Conservation (phyloP, 2,113 vertebrate genomes). For the Acrocephalus arundinaceus region DNA sequence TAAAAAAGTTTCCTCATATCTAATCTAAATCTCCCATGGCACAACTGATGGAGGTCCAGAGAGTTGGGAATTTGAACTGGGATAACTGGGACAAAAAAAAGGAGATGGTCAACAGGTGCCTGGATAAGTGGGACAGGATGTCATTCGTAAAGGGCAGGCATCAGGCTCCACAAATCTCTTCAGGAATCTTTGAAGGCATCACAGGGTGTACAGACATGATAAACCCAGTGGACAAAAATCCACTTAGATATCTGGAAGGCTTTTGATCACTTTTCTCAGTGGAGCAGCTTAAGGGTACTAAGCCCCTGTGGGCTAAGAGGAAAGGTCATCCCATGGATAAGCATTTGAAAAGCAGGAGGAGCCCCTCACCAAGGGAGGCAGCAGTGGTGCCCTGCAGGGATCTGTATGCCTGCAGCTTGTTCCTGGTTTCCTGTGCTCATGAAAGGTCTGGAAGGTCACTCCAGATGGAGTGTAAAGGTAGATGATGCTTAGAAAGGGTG, state of each 20-base stretch:
- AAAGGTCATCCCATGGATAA: neutral
- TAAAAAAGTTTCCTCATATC: neutral
- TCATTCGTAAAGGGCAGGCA: neutral
- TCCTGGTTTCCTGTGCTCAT: fast-evolving
- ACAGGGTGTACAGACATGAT: neutral
- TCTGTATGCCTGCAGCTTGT: neutral
- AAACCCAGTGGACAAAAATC: slow-evolving; percentile 25
- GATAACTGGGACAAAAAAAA: neutral
- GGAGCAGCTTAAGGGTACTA: neutral
- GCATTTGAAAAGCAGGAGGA: neutral
- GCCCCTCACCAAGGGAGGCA: neutral
- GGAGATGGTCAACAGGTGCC: neutral
- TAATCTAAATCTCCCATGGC: neutral
- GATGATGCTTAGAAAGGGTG: neutral
- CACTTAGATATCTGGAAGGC: neutral
- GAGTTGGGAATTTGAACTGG: neutral
- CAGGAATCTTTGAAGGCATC: neutral
- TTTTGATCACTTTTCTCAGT: neutral
- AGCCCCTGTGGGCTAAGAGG: neutral
- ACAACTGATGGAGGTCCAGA: neutral
- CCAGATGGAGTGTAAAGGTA: neutral
- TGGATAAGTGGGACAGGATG: neutral
- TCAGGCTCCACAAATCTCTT: neutral
- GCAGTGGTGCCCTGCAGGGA: neutral
- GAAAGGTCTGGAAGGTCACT: neutral